These are phyloP conservation scores for Phymorhynchus buccinoides DNA, from an alignment of 1,140 invertebrate species.

Conservation along the genomic window DNA sequence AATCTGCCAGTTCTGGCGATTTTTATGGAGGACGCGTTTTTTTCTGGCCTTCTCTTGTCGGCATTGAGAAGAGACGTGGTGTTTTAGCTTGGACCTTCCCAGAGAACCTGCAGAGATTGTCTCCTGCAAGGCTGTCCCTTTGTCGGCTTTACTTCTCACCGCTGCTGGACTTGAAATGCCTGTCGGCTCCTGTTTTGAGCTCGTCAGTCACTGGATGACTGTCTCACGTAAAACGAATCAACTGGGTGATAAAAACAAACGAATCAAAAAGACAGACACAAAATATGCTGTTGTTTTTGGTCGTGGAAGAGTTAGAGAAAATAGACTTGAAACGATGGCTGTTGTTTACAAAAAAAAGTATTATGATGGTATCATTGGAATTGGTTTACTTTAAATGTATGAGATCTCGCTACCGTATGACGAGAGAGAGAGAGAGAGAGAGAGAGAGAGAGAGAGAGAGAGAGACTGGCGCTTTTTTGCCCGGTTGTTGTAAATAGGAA, in stretches of 20 bases:
- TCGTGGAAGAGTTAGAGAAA: no score
- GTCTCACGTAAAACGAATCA: neutral
- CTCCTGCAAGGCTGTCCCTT: neutral
- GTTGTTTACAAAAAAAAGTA: neutral
- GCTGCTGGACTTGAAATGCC: neutral
- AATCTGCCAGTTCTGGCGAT: no score
- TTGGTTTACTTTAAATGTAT: neutral
- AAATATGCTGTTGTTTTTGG: no score
- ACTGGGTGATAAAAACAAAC: neutral
- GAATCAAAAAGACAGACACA: neutral
- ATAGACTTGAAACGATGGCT: neutral
- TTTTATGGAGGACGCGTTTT: no score
- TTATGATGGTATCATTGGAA: neutral
- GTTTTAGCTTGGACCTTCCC: no score
- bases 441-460: neutral
- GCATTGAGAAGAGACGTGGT: no score
- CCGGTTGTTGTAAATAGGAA: neutral
- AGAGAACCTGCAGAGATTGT: neutral
- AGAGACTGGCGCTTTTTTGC: neutral
- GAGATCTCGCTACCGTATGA: no score
- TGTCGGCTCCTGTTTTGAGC: neutral
- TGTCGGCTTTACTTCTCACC: neutral
- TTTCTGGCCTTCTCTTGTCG: neutral
- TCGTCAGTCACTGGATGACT: neutral
- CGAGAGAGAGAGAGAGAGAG: no score